Evolutionary conservation across 1,140 invertebrate genomes (phyloP), one percentile per base, ranked within the genome.

Genomic region (Catajapyx aquilonaris): DNA sequence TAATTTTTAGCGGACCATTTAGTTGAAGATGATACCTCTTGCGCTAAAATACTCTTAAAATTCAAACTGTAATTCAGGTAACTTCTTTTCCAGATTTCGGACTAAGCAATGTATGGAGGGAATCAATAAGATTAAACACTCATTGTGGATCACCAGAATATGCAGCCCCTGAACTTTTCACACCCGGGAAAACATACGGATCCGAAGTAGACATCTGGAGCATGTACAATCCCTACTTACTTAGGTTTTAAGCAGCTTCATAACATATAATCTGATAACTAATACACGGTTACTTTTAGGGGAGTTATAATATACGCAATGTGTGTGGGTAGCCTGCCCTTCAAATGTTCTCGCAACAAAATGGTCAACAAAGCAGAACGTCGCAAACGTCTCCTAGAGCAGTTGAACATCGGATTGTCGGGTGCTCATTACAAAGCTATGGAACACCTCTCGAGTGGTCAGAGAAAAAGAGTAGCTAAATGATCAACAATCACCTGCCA

Each of bases 161-260:
- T 50, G 74, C 74, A 1, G 75, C 75, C 17, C 75, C 75, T 0
- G 74, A 79, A 53, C 55, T 79, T 9, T 76, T 76, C 41, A 52
- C 66, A 19, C 57, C 62, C 32, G 65, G 63, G 1, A 64, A 65
- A 40, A 56, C 57, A 37, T 78, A 78, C 49, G 73, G 74, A 16
- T 68, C 73, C n/a, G 72, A 76, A 55, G 68, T 78, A 9, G 76
- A 79, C 49, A 56, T 78, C 10, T 79, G 75, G 76, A 77, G 73
- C 52, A 55, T 78, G 71, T 75, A 45, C 59, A 69, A 54, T 10
- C n/a, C n/a, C n/a, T n/a, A n/a, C n/a, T n/a, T n/a, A n/a, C n/a
- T 9, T 17, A 23, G 15, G 16, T 25, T 20, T 13, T 25, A 36
- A 5, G 21, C 9, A 40, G 5, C 15, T 9, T 38, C 20, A 31